A percentile compares a stretch with the other conserved stretches of the same genome.
Conservation (phyloP, 1,140 invertebrate genomes). For the Sycophaga agraensis region DNA sequence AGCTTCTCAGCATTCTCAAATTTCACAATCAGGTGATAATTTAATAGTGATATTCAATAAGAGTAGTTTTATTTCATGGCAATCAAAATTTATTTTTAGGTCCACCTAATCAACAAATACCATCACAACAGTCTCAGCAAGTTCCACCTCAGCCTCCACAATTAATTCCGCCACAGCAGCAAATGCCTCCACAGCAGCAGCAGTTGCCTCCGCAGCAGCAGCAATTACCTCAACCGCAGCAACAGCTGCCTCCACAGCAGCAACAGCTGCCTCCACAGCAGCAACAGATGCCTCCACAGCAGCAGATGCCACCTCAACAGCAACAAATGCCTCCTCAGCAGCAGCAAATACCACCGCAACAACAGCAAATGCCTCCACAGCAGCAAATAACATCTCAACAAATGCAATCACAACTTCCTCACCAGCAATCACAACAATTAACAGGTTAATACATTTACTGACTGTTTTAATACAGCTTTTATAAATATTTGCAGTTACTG, state of each 20-base stretch:
- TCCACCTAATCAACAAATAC: conserved; percentile 15
- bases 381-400: conserved; percentile 20
- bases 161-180: conserved; percentile 13
- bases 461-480: background rate
- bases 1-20: conserved; percentile 2
- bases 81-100: conserved; percentile 7
- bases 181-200: conserved; percentile 21
- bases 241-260: no score
- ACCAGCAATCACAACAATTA: conserved; percentile 20
- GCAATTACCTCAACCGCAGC: conserved; percentile 28
- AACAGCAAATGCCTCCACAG: conserved; percentile 26
- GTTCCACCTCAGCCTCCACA: conserved; percentile 16
- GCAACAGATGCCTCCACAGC: no score
- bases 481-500: no score
- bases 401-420: conserved; percentile 25
- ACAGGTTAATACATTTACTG: background rate
- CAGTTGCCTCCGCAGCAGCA: conserved; percentile 23
- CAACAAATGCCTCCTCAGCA: conserved; percentile 24
- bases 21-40: conserved; percentile 3
- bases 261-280: no score
- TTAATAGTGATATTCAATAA: background rate
- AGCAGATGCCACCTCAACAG: conserved; percentile 10
- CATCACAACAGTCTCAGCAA: conserved; percentile 1
- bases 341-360: conserved; percentile 11
- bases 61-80: background rate